Evolutionary conservation across 2,113 vertebrate genomes (phyloP).

Genomic region (Dasypus novemcinctus): DNA sequence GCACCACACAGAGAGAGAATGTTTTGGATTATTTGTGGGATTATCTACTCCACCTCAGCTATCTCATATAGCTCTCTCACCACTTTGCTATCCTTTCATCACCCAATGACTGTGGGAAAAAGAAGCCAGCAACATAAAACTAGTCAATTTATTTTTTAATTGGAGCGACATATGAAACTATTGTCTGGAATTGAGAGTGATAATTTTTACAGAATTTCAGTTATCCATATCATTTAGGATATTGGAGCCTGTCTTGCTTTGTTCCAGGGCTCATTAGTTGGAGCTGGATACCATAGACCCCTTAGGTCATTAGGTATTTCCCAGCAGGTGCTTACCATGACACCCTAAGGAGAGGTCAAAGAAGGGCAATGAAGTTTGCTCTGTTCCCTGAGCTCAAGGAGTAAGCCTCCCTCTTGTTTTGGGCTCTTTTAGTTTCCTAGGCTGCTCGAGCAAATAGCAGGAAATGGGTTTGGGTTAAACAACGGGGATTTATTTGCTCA

Average conservation of each 20-base stretch:
- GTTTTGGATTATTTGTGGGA: not conserved
- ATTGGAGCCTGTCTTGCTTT: not conserved
- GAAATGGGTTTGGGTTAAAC: too few species aligned
- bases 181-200: not conserved
- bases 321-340: not conserved
- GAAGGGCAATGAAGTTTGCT: not conserved
- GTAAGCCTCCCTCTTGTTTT: not conserved
- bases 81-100: not conserved
- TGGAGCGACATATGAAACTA: not conserved
- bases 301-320: not conserved
- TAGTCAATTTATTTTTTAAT: not conserved
- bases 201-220: not conserved
- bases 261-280: not conserved
- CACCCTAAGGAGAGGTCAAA: not conserved
- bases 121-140: not conserved
- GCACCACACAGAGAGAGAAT: not conserved
- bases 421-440: too few species aligned
- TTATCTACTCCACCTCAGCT: not conserved
- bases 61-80: not conserved
- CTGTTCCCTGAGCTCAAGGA: not conserved
- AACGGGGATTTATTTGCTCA: too few species aligned
- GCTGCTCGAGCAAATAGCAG: too few species aligned
- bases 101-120: not conserved
- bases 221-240: not conserved
- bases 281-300: not conserved